phyloP scores from a whole-genome alignment of 1,140 invertebrate genomes.

The Brachionus plicatilis region DNA sequence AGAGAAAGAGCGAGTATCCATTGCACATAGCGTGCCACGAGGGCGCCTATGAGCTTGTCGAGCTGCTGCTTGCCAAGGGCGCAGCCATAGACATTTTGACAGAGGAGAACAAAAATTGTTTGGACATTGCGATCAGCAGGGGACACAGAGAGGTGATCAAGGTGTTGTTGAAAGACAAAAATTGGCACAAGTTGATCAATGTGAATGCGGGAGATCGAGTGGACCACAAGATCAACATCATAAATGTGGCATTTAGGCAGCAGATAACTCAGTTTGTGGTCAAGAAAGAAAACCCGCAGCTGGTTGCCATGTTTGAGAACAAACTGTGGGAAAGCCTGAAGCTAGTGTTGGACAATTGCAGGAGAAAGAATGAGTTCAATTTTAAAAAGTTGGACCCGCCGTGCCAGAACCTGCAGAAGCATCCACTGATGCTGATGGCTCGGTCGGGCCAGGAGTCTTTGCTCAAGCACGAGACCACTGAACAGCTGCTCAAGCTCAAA shows the following conservation, averaged over 20 bases:
- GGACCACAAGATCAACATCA: constrained; percentile 3
- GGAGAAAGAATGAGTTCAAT: neutral
- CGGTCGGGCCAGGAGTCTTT: constrained; percentile 32
- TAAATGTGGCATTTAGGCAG: neutral
- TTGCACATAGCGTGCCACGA: constrained; percentile 31
- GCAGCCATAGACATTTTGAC: constrained; percentile 29
- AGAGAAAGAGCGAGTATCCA: constrained; percentile 30
- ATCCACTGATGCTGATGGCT: constrained; percentile 38
- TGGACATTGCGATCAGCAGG: constrained; percentile 23
- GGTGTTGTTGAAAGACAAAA: constrained; percentile 19
- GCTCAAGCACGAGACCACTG: constrained; percentile 25
- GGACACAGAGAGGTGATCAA: constrained; percentile 18
- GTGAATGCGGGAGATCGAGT: neutral
- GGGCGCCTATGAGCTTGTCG: constrained; percentile 26
- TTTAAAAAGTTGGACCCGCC: constrained; percentile 29
- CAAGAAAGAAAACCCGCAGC: constrained; percentile 32
- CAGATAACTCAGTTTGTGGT: neutral
- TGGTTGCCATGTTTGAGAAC: constrained; percentile 28
- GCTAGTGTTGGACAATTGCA: constrained; percentile 28
- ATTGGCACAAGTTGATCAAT: constrained; percentile 29
- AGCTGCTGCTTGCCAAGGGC: constrained; percentile 23
- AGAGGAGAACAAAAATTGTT: constrained; percentile 37
- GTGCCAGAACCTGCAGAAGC: neutral
- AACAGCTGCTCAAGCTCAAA: constrained; percentile 18
- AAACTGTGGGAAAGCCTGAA: constrained; percentile 30